Base-by-base conservation (phyloP, 2,888 invertebrate species). In the Torymus texanus region DNA sequence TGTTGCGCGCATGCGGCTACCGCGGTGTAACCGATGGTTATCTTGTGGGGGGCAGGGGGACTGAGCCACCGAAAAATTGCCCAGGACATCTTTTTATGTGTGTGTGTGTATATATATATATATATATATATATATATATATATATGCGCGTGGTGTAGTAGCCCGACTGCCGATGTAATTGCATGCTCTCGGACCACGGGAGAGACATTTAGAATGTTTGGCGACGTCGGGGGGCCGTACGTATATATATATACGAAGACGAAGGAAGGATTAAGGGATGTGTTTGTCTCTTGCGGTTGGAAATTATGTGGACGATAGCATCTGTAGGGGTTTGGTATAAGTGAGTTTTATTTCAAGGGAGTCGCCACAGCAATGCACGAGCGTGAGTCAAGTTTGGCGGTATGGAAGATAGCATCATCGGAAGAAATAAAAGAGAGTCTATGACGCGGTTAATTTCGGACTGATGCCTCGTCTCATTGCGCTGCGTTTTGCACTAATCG, bases 21-120 rank as follows among this genome's bases (percentile, higher is more conserved):
- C 14, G 68, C 51, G 62, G 62, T 62, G 72, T 41, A 82, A 81
- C 86, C 85, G 72, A 83, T 87, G 83, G 85, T 87, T 87, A 87
- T 86, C 85, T 81, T 56, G 76, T 80, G 82, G 84, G 81, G 29
- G 50, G 56, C n/a, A n/a, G 62, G 24, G 16, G 83, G 84, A 82
- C 73, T 72, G 82, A 83, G 86, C 88, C 87, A 89, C 88, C 86
- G 89, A 89, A 88, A 89, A 88, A 88, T 89, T 87, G 86, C 83
- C 85, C 84, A 84, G 84, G 85, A 85, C 84, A 85, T 84, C 85
- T 85, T 85, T 86, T 85, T 84, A 82, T n/a, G n/a, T n/a, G n/a
- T n/a, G n/a, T n/a, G n/a, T n/a, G n/a, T n/a, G n/a, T 41, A 41
- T 29, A 29, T 41, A 21, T 41, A 41, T 29, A 29, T 41, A 41